Evolutionary conservation across 1,140 invertebrate genomes (phyloP).

Genomic region (Micrasema minimum): DNA sequence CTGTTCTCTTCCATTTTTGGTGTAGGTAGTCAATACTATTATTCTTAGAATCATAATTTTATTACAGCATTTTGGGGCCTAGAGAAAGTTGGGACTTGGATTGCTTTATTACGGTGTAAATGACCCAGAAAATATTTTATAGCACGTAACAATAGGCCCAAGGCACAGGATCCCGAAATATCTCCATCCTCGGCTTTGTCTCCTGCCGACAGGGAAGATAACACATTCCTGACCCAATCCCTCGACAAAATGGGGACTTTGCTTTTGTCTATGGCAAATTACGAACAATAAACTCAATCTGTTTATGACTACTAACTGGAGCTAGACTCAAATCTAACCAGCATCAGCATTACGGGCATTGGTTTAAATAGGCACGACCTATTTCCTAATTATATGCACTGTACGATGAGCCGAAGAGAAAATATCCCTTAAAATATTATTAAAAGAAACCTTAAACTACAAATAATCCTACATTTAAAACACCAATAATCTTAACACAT

Average conservation of each 20-base stretch:
- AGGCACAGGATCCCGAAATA: neutral
- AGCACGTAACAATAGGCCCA: constrained; percentile 20
- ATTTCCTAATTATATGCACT: no score
- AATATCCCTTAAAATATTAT: no score
- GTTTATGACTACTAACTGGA: constrained; percentile 8
- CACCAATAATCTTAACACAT: no score
- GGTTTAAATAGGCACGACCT: no score
- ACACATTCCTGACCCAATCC: constrained; percentile 16
- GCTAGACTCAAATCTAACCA: no score
- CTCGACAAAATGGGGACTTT: constrained; percentile 6
- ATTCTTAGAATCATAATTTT: constrained; percentile 1
- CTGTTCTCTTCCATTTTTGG: no score
- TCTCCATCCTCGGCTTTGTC: constrained; percentile 1
- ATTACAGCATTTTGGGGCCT: constrained; percentile 2
- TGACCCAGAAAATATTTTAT: constrained; percentile 36
- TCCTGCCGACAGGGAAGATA: constrained; percentile 1
- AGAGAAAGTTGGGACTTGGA: constrained; percentile 10
- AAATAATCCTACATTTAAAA: no score
- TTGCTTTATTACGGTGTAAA: constrained; percentile 33
- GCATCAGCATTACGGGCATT: no score
- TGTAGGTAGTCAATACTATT: neutral
- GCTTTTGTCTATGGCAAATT: neutral
- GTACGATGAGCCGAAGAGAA: no score
- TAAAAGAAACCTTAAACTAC: no score
- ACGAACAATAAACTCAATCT: constrained; percentile 24